A percentile compares a stretch with the other conserved stretches of the same genome.
Evolutionary conservation across 53 echinoderm and acorn worm genomes (phyloP).

Genomic region (Actinopyga echinites): DNA sequence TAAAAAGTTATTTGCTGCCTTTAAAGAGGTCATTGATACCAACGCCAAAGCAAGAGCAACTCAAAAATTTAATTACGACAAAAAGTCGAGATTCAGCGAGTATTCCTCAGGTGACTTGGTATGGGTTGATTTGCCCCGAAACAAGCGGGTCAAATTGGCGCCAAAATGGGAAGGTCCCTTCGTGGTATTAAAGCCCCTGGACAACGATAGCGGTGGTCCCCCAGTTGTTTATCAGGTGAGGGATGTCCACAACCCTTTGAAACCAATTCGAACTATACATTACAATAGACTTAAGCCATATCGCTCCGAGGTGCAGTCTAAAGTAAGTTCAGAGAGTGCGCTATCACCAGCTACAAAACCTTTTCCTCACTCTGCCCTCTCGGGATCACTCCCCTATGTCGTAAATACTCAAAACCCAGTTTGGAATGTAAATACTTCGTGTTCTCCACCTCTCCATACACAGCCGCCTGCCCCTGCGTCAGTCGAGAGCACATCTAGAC

Average conservation of each 20-base stretch:
- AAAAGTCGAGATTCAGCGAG: neutral
- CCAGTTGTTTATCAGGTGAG: neutral
- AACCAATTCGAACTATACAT: neutral
- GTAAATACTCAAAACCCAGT: no score
- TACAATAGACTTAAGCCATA: neutral
- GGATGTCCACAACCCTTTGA: neutral
- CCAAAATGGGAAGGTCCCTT: slow-evolving; percentile 10
- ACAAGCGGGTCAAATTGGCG: neutral
- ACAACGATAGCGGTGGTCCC: neutral
- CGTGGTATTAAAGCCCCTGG: neutral
- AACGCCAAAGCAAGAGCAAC: neutral
- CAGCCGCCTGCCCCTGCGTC: no score
- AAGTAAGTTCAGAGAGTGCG: neutral
- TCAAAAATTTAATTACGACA: neutral
- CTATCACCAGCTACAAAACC: neutral
- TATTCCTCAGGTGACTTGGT: slow-evolving; percentile 1
- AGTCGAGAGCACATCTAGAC: no score
- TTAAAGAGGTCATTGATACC: neutral
- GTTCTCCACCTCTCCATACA: no score
- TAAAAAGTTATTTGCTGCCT: neutral
- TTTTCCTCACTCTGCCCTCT: no score
- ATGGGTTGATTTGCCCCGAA: neutral
- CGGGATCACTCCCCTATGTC: no score
- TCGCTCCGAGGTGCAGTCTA: neutral
- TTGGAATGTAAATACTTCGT: no score